Percentiles rank a stretch among this genome's conserved stretches.
Evolutionary conservation across 2,797 vertebrate species (phyloP).

Genomic region (Hapalemur alaotrensis): DNA sequence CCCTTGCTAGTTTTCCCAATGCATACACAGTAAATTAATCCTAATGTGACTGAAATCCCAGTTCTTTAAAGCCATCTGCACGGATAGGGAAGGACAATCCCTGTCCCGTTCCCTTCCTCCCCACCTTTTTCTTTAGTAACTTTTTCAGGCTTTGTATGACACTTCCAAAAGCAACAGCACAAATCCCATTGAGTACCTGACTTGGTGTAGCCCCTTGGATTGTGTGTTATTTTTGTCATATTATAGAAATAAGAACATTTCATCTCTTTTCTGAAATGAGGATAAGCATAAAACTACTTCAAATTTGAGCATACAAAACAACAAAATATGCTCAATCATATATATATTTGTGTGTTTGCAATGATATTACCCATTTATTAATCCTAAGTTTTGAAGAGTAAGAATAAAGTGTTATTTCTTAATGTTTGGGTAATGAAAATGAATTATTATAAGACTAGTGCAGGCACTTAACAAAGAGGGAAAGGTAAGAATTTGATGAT

Average conservation of each 20-base stretch:
- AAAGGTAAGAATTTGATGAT: neutral
- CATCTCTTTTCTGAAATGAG: neutral
- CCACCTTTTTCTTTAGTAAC: neutral
- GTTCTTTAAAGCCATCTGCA: neutral
- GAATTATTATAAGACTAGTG: neutral
- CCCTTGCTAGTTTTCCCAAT: neutral
- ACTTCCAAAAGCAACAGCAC: neutral
- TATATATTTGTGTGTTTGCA: neutral
- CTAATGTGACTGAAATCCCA: neutral
- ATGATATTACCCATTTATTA: neutral
- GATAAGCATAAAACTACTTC: neutral
- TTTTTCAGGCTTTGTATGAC: neutral
- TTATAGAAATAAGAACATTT: neutral
- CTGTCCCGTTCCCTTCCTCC: accelerated
- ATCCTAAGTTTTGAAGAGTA: neutral
- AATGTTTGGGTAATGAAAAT: neutral
- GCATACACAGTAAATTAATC: neutral
- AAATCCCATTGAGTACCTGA: neutral
- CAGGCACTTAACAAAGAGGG: neutral
- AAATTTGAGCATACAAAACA: neutral
- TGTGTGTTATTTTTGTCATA: neutral
- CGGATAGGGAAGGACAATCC: neutral
- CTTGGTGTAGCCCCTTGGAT: neutral
- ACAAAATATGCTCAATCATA: neutral
- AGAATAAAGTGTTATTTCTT: neutral